A percentile compares a stretch with the other conserved stretches of the same genome.
Evolutionary conservation across 2,113 vertebrate species (phyloP).

Genomic region (Percina caprodes): DNA sequence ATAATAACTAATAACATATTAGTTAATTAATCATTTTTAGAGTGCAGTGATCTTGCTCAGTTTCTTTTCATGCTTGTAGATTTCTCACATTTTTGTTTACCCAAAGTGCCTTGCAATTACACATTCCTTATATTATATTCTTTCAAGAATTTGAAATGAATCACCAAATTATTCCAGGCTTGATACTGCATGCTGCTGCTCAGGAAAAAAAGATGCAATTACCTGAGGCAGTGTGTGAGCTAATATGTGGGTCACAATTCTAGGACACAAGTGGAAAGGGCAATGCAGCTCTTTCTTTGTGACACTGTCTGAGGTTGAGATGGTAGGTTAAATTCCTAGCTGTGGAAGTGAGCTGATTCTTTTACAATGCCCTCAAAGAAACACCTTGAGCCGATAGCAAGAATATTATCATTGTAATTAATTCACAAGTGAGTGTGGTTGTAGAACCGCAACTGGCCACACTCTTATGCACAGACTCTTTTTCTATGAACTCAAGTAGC

Average conservation of each 20-base stretch:
- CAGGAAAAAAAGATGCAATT: constrained; percentile 65
- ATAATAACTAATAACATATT: constrained; percentile 2
- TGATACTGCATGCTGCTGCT: constrained; percentile 68
- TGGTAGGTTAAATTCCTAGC: constrained; percentile 37
- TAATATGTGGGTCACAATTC: constrained; percentile 81
- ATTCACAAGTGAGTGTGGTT: constrained; percentile 35
- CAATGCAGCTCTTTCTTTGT: constrained; percentile 58
- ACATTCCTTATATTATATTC: constrained; percentile 68
- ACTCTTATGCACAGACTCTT: constrained; percentile 46
- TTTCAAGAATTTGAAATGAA: constrained; percentile 65
- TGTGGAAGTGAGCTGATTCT: constrained; percentile 9
- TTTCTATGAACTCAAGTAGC: constrained; percentile 55
- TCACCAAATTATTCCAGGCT: constrained; percentile 67
- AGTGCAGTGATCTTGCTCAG: not conserved
- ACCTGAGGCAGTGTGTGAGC: constrained; percentile 72
- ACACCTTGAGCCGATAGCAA: constrained; percentile 11
- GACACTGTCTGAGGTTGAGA: constrained; percentile 43
- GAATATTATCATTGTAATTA: constrained; percentile 24
- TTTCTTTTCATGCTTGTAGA: constrained; percentile 17
- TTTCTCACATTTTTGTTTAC: constrained; percentile 43
- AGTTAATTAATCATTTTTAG: not conserved
- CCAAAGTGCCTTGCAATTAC: constrained; percentile 63
- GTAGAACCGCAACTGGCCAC: constrained; percentile 36
- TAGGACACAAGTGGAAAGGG: constrained; percentile 77
- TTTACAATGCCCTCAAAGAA: constrained; percentile 5